Evolutionary conservation across 2,888 invertebrate genomes (phyloP).

Genomic region (Platycheirus rosarum): DNA sequence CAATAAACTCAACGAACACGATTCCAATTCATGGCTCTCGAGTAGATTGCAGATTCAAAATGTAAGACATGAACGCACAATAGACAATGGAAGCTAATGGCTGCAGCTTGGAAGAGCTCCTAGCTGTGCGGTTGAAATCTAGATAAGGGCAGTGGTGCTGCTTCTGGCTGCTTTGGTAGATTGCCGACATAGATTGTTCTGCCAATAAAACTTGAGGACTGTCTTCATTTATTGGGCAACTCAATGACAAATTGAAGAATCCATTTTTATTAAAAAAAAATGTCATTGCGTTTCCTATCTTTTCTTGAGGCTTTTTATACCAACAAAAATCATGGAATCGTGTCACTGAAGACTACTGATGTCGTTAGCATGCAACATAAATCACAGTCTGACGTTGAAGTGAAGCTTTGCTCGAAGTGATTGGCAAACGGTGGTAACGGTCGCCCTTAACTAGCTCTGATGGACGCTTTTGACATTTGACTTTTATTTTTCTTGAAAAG

Average conservation of each 20-base stretch:
- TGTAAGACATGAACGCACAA: constrained; percentile 33
- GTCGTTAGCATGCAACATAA: constrained; percentile 41
- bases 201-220: constrained; percentile 39
- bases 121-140: constrained; percentile 31
- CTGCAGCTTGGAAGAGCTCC: constrained; percentile 7
- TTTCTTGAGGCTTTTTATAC: background rate
- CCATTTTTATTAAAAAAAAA: constrained; percentile 12
- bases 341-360: constrained; percentile 37
- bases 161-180: constrained; percentile 32
- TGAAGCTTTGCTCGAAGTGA: constrained; percentile 18
- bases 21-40: constrained; percentile 18
- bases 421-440: constrained; percentile 1
- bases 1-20: constrained; percentile 53
- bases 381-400: constrained; percentile 45
- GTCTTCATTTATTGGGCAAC: constrained; percentile 45
- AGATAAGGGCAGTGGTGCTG: constrained; percentile 51
- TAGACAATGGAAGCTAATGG: constrained; percentile 27
- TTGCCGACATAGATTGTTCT: constrained; percentile 47
- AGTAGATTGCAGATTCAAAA: constrained; percentile 6
- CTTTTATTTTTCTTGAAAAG: background rate
- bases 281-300: constrained; percentile 28
- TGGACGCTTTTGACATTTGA: constrained; percentile 38
- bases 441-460: constrained; percentile 34
- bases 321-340: constrained; percentile 43
- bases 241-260: constrained; percentile 61